phyloP scores from a whole-genome alignment of 2,888 invertebrate genomes.

The Biston stratarius region DNA sequence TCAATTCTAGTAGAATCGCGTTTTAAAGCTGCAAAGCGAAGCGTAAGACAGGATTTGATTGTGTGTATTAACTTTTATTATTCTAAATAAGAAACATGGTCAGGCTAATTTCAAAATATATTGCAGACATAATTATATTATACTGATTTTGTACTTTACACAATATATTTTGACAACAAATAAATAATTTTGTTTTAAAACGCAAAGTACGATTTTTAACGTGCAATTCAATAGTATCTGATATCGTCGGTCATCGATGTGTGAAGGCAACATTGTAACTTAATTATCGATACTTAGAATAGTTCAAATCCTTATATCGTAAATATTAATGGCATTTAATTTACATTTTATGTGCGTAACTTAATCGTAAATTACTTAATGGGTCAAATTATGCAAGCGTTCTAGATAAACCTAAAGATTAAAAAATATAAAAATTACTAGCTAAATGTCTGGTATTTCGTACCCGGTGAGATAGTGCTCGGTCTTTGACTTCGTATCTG shows the following conservation, averaged over 20 bases:
- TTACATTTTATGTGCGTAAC: constrained; percentile 30
- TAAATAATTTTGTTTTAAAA: neutral
- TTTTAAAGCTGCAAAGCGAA: too few species aligned
- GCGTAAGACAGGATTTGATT: too few species aligned
- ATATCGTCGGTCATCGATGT: constrained; percentile 50
- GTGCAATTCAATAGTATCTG: constrained; percentile 1
- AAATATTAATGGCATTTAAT: constrained; percentile 35
- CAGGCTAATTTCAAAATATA: too few species aligned
- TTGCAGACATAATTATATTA: too few species aligned
- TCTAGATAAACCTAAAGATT: neutral
- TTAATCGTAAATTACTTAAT: constrained; percentile 23
- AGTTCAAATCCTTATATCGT: constrained; percentile 43
- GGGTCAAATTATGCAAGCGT: neutral
- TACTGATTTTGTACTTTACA: neutral
- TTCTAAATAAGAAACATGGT: too few species aligned
- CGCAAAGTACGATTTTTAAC: neutral
- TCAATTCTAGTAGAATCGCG: too few species aligned
- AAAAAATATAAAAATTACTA: too few species aligned
- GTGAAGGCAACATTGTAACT: constrained; percentile 56
- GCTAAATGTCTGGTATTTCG: too few species aligned
- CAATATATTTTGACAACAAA: neutral
- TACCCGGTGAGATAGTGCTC: too few species aligned
- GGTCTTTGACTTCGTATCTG: too few species aligned
- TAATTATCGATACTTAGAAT: constrained; percentile 61
- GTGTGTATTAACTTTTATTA: too few species aligned